Conservation (phyloP, 2,888 invertebrate genomes). For the Eudemis profundana region DNA sequence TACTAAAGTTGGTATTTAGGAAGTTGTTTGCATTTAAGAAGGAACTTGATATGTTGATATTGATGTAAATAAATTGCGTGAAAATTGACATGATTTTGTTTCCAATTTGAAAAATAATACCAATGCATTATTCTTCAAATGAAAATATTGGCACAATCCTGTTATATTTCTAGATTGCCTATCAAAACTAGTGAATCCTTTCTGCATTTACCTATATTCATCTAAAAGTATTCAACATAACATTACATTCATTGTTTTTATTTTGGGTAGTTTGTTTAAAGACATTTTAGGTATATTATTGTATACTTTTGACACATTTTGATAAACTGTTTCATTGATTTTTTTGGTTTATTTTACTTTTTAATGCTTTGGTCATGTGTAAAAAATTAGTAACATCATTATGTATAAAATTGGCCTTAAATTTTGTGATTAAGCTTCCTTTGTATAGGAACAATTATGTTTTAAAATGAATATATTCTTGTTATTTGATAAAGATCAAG, state of each 20-base stretch:
- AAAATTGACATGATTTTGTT: not conserved
- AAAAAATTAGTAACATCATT: not conserved
- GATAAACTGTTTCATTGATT: constrained; percentile 5
- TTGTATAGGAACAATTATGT: not conserved
- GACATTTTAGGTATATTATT: constrained; percentile 15
- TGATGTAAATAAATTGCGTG: not conserved
- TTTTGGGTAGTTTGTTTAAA: constrained; percentile 27
- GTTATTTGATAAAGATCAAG: constrained; percentile 5
- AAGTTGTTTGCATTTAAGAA: constrained; percentile 21
- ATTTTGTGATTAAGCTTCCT: constrained; percentile 31
- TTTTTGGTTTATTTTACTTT: constrained; percentile 1
- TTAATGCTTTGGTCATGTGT: not conserved
- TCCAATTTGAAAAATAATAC: not conserved
- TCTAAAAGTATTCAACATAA: constrained; percentile 25
- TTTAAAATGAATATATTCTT: constrained; percentile 29
- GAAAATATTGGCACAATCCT: not conserved
- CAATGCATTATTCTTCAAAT: not conserved
- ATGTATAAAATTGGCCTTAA: constrained; percentile 20
- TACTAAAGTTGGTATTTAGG: constrained; percentile 11
- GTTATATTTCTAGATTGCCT: not conserved
- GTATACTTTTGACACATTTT: constrained; percentile 12
- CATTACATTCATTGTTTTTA: constrained; percentile 20
- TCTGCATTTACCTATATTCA: constrained; percentile 13
- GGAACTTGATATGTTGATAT: not conserved
- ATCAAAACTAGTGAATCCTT: not conserved